These are phyloP conservation scores for Pogonocherus hispidulus DNA, from an alignment of 2,888 invertebrate species.

Conservation along the genomic window DNA sequence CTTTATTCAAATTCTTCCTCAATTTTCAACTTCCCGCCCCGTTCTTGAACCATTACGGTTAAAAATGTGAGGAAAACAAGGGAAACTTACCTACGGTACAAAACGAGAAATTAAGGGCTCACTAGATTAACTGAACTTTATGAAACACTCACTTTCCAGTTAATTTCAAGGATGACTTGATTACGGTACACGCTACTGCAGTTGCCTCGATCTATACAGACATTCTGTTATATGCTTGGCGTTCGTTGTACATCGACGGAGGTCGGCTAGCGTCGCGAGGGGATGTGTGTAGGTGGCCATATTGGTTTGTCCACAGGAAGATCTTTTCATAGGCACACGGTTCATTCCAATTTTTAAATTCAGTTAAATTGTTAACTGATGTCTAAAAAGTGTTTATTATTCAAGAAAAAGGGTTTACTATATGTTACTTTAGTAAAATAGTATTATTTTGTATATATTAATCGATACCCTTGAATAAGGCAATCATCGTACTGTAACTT, in stretches of 20 bases:
- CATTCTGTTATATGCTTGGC: conserved; percentile 61
- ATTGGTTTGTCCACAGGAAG: conserved; percentile 17
- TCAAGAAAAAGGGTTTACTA: too few relatives aligned
- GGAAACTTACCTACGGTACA: conserved; percentile 9
- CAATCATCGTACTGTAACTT: too few relatives aligned
- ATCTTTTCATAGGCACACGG: background rate
- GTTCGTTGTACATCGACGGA: conserved; percentile 52
- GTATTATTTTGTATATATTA: too few relatives aligned
- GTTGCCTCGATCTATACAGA: conserved; percentile 61
- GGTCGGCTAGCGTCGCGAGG: conserved; percentile 55
- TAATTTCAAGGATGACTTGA: conserved; percentile 30
- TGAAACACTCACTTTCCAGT: conserved; percentile 34
- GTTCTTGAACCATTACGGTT: background rate
- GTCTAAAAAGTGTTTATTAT: too few relatives aligned
- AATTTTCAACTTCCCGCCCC: background rate
- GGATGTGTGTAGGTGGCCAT: conserved; percentile 50
- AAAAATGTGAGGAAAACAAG: background rate
- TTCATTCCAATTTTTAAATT: background rate
- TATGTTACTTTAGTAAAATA: too few relatives aligned
- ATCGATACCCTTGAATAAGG: too few relatives aligned
- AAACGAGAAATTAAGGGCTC: conserved; percentile 32
- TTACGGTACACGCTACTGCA: conserved; percentile 37
- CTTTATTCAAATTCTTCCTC: background rate
- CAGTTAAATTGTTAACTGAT: too few relatives aligned
- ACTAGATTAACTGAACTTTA: conserved; percentile 39